Conservation (phyloP, 2,888 invertebrate genomes). For the Philhelius pedissequus region DNA sequence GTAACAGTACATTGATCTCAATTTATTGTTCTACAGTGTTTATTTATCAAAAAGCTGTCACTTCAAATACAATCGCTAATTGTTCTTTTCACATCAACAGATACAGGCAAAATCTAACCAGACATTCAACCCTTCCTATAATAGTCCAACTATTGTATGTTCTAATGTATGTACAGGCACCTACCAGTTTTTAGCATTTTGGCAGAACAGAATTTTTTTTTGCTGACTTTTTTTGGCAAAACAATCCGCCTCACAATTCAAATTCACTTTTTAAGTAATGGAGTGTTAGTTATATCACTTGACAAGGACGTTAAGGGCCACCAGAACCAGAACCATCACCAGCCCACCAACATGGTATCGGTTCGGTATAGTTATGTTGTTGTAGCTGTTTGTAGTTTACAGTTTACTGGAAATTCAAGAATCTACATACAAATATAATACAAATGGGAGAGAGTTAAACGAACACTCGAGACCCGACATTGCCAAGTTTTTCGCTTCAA, state of each 20-base stretch:
- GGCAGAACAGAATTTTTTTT: constrained; percentile 2
- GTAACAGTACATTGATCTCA: not conserved
- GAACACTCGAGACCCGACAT: constrained; percentile 17
- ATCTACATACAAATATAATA: no score
- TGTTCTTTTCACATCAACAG: constrained; percentile 32
- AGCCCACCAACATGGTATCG: no score
- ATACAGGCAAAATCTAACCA: not conserved
- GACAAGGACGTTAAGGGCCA: constrained; percentile 32
- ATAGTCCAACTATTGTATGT: not conserved
- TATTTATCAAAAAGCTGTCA: constrained; percentile 8
- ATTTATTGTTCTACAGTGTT: not conserved
- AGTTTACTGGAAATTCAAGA: not conserved
- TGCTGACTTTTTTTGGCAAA: constrained; percentile 17
- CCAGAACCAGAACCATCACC: no score
- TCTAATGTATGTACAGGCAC: no score
- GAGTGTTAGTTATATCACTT: constrained; percentile 57
- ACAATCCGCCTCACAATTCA: constrained; percentile 38
- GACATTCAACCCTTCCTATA: not conserved
- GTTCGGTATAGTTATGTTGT: no score
- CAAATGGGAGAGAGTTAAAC: constrained; percentile 2
- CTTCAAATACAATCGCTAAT: constrained; percentile 17
- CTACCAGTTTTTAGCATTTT: not conserved
- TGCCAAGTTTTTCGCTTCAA: constrained; percentile 48
- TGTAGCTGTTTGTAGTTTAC: no score
- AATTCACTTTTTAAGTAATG: constrained; percentile 46